Evolutionary conservation across 2,888 invertebrate species (phyloP), one percentile per base, ranked within the genome.

Genomic region (Neocrepidodera transversa): DNA sequence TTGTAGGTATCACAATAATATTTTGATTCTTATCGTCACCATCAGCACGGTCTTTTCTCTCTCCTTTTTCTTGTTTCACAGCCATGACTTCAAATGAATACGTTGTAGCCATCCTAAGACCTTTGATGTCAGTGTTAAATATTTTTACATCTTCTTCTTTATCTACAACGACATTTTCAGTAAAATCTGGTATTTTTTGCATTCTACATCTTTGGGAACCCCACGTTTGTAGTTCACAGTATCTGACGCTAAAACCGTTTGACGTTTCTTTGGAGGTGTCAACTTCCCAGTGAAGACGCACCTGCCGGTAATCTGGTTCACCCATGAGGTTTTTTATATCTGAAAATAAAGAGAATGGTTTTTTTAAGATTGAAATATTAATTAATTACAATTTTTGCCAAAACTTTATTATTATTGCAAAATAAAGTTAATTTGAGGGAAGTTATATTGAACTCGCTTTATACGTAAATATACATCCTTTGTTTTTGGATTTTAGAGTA

Each of bases 181-280:
- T 11, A 16, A 32, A 28, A 11, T 76, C 74, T 11, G 71, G 69
- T 0, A 80, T 74, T 7, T 67, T 65, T 69, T 80, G 75, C 45
- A 86, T 86, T 67, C 88, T 83, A 74, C 92, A 92, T 57, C 91
- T 83, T 72, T 90, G 89, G 47, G 88, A 85, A 11, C 91, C 91
- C 87, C 89, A 91, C 11, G 88, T 86, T 76, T 92, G 91, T 63
- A 91, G 78, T 75, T 92, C 92, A 77, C 92, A 92, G 78, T 90
- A 91, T 72, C 87, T 85, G 38, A 91, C 84, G 76, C 86, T 87
- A 79, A 89, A 90, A 11, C 85, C 85, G 66, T 84, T 79, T 36
- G 85, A 76, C 65, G 82, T 82, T 43, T 83, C 80, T 10, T 61
- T 73, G 65, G 64, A 77, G 72, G 63, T 50, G 1, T 85, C 85